A percentile compares a stretch with the other conserved stretches of the same genome.
Evolutionary conservation across 2,888 invertebrate species (phyloP).

Genomic region (Gastrophysa polygoni): DNA sequence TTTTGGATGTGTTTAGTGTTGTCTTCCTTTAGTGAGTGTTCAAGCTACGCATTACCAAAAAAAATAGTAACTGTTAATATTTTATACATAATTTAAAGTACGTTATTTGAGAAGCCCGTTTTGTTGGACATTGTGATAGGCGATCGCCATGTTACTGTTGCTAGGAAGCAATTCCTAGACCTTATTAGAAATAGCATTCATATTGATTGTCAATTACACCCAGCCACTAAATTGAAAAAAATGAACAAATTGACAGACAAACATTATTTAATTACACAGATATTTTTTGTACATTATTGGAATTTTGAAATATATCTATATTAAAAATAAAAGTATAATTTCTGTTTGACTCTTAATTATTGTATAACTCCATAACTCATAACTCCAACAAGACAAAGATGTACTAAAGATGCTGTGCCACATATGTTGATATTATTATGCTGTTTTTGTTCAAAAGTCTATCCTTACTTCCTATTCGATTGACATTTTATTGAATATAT

Average conservation of each 20-base stretch:
- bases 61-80: slow-evolving; percentile 61
- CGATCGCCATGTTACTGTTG: slow-evolving; percentile 60
- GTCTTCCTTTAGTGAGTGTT: slow-evolving; percentile 58
- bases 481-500: too few relatives aligned
- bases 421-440: too few relatives aligned
- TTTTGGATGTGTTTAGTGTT: slow-evolving; percentile 52
- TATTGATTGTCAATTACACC: slow-evolving; percentile 58
- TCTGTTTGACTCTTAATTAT: slow-evolving; percentile 18
- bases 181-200: slow-evolving; percentile 36
- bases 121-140: slow-evolving; percentile 62
- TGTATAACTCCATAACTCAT: neutral
- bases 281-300: slow-evolving; percentile 77
- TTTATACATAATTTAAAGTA: slow-evolving; percentile 62
- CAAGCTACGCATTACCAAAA: slow-evolving; percentile 60
- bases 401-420: too few relatives aligned
- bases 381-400: too few relatives aligned
- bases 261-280: slow-evolving; percentile 67
- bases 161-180: slow-evolving; percentile 57
- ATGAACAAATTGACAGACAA: slow-evolving; percentile 66
- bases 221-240: slow-evolving; percentile 55
- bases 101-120: slow-evolving; percentile 60
- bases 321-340: slow-evolving; percentile 57
- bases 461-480: too few relatives aligned
- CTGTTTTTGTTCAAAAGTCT: too few relatives aligned
- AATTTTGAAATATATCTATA: slow-evolving; percentile 73